Base-by-base conservation (phyloP, 2,888 invertebrate genomes). In the Meteorus cinctellus region DNA sequence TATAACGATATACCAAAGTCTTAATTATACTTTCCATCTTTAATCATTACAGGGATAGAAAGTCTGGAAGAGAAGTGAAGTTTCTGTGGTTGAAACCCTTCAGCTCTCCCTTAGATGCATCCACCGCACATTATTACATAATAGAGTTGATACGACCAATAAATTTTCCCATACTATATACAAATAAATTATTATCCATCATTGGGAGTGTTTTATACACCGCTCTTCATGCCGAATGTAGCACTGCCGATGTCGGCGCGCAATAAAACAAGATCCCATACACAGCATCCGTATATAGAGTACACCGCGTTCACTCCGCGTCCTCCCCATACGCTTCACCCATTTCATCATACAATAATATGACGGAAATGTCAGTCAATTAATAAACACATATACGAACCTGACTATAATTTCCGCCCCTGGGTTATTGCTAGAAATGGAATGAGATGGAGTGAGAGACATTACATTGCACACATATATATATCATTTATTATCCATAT, bases 291-390 rank as follows among this genome's bases (percentile, higher is more conserved):
- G 55, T 55, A 55, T 55, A 24, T 48, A 16, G n/a, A 19, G n/a
- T 8, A 41, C 8, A 41, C 12, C 3, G 12, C 12, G 41, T 19
- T 55, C 10, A 24, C 55, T 19, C 55, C 55, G 19, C 8, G 4
- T 19, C 8, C 24, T 55, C 4, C 8, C 8, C 19, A 55, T 55
- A 19, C n/a, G n/a, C n/a, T 78, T 77, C 78, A 77, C 76, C 76
- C 79, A 77, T 75, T 81, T 80, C 79, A 77, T 77, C 74, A 66
- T 75, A 79, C 78, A 80, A 81, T 87, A 87, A 89, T 88, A 89
- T 89, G 88, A 88, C 89, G 89, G 89, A 89, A 89, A 89, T 82
- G 89, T 87, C 89, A 89, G 88, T 89, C 88, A 89, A 89, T 89
- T 89, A 89, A 89, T 89, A 88, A 89, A 86, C 88, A 88, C 86